A percentile compares a stretch with the other conserved stretches of the same genome.
phyloP scores from a whole-genome alignment of 2,888 invertebrate species.

The Apodemia duryi region DNA sequence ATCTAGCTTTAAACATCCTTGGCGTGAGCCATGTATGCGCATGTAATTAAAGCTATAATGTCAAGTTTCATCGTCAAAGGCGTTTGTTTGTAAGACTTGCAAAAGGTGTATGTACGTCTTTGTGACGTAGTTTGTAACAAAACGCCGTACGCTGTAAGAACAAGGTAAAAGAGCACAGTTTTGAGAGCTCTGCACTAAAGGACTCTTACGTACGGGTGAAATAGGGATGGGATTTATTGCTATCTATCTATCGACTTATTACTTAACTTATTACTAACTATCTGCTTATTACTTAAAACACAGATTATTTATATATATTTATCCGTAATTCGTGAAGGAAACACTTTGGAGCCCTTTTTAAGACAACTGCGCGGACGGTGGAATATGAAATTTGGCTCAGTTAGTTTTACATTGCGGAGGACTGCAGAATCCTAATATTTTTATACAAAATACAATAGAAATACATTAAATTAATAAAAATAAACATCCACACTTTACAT shows the following conservation, averaged over 20 bases:
- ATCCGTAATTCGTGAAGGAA: too few relatives aligned
- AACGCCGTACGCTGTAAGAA: slow-evolving; percentile 39
- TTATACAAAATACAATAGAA: too few relatives aligned
- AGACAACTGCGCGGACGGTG: too few relatives aligned
- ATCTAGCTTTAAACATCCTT: background rate
- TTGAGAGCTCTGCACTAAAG: slow-evolving; percentile 35
- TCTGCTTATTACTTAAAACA: too few relatives aligned
- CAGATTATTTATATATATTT: too few relatives aligned
- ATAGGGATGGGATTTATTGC: slow-evolving; percentile 32
- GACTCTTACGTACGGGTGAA: slow-evolving; percentile 63
- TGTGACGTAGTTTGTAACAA: slow-evolving; percentile 29
- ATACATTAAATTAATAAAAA: too few relatives aligned
- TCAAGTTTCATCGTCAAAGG: slow-evolving; percentile 17
- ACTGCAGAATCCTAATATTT: too few relatives aligned
- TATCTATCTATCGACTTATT: slow-evolving; percentile 3
- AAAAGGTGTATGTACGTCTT: slow-evolving; percentile 23
- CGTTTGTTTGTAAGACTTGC: slow-evolving; percentile 18
- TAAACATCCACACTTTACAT: too few relatives aligned
- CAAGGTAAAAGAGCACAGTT: slow-evolving; percentile 55
- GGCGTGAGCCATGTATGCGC: background rate
- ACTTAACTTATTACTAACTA: too few relatives aligned
- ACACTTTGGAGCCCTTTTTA: too few relatives aligned
- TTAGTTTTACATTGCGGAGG: too few relatives aligned
- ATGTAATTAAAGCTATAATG: slow-evolving; percentile 20
- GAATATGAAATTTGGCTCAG: too few relatives aligned